Percentiles rank a stretch among this genome's conserved stretches.
phyloP scores from a whole-genome alignment of 2,113 vertebrate genomes.

The Gopherus flavomarginatus region DNA sequence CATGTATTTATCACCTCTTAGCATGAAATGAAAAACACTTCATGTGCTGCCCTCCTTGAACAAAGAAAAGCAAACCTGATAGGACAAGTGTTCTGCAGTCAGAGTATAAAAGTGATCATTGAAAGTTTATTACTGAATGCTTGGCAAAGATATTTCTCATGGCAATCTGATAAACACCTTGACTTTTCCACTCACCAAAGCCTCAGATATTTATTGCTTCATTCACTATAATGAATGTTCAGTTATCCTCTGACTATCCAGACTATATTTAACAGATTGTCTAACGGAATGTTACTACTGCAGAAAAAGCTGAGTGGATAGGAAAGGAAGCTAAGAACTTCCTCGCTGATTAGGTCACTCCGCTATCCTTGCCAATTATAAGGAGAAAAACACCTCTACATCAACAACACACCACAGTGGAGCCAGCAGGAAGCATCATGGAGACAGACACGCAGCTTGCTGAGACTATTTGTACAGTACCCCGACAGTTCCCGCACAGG shows the following conservation, averaged over 20 bases:
- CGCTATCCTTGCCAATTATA: background rate
- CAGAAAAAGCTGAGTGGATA: background rate
- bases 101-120: conserved; percentile 47
- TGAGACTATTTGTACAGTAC: background rate
- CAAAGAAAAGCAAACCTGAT: conserved; percentile 36
- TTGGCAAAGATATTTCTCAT: conserved; percentile 54
- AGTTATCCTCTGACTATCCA: background rate
- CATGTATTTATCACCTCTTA: background rate
- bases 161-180: conserved; percentile 66
- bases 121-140: conserved; percentile 62
- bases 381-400: background rate
- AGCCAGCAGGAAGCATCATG: background rate
- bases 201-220: conserved; percentile 58
- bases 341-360: background rate
- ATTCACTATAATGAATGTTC: conserved; percentile 50
- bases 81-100: conserved; percentile 7
- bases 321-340: background rate
- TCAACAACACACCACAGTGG: background rate
- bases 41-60: conserved; percentile 27
- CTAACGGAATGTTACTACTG: rapidly evolving
- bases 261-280: conserved; percentile 6
- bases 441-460: background rate
- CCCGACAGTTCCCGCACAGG: background rate
- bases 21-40: conserved; percentile 5
- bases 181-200: conserved; percentile 52